Base-by-base conservation (phyloP, 2,888 invertebrate genomes). In the Frankliniella fusca region DNA sequence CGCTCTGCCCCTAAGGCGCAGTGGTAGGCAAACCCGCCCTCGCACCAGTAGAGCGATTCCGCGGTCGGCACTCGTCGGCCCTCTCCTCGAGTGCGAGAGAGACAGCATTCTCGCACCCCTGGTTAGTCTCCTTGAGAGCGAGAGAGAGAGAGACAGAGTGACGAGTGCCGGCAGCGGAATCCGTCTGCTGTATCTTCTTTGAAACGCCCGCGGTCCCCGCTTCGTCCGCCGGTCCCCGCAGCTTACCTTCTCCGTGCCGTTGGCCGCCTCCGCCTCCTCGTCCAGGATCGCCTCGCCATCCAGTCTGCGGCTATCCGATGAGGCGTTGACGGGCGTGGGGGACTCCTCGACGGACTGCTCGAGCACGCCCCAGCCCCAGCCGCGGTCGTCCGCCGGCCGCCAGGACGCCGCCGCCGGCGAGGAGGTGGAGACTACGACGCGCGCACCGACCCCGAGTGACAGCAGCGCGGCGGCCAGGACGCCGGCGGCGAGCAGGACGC, bases 351-450 rank as follows among this genome's bases (percentile, higher is more conserved):
- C 12, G 70, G 23, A 8, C 23, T 23, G 23, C 70, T 76, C 70
- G 27, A 76, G n/a, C 23, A 76, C 23, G 70, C 23, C 70, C 70
- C 70, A 76, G 23, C 27, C 23, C 61, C 61, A 61, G 61, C 61
- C 61, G 15, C 61, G 20, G 38, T 38, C 38, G 38, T 5, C 38
- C 15, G 18, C 15, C 18, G 10, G 12, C 54, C 5, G 54, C 54
- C 54, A 54, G 54, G 54, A 54, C 70, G 23, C 70, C 70, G 23
- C 70, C 70, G 70, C 23, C 23, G 70, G 70, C 70, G n/a, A n/a
- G n/a, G n/a, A 3, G 38, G 9, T 76, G 70, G 70, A 76, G 70
- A 76, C 70, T 76, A 27, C 70, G 70, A 76, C 70, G 70, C 70
- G 70, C 70, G 70, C 70, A 12, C 27, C 11, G 27, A 23, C 70